Conservation (phyloP, 2,797 vertebrate genomes). For the Ctenopoma multispine region DNA sequence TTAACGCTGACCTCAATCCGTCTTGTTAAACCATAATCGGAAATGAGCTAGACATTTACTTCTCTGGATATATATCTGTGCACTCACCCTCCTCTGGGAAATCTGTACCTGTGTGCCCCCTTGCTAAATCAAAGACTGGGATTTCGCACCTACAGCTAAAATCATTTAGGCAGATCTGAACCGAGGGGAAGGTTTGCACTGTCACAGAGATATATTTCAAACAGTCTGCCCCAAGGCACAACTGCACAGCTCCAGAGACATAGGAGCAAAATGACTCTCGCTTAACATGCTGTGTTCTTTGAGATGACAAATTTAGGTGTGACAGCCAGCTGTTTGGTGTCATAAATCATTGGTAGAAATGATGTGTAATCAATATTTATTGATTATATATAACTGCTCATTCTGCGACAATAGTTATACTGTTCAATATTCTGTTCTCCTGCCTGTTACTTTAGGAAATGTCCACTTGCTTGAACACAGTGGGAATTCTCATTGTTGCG, state of each 20-base stretch:
- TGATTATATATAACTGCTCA: slow-evolving; percentile 34
- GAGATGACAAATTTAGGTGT: slow-evolving; percentile 54
- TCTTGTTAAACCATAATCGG: slow-evolving; percentile 81
- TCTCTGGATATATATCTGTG: slow-evolving; percentile 75
- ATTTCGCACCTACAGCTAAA: slow-evolving; percentile 77
- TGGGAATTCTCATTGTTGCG: slow-evolving; percentile 52
- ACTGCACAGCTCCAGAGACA: slow-evolving; percentile 58
- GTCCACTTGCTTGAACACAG: slow-evolving; percentile 63
- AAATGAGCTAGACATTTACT: slow-evolving; percentile 79
- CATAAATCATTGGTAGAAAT: slow-evolving; percentile 58
- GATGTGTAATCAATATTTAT: slow-evolving; percentile 63
- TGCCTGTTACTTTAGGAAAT: slow-evolving; percentile 71
- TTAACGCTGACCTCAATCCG: slow-evolving; percentile 78
- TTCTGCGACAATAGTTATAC: slow-evolving; percentile 43
- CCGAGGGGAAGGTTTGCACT: slow-evolving; percentile 60
- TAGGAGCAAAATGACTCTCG: slow-evolving; percentile 39
- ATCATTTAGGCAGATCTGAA: slow-evolving; percentile 75
- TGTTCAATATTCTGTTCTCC: slow-evolving; percentile 57
- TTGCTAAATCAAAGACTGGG: slow-evolving; percentile 78
- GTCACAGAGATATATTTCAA: slow-evolving; percentile 73
- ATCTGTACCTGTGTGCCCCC: slow-evolving; percentile 71
- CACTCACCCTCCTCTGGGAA: slow-evolving; percentile 72
- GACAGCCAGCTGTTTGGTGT: slow-evolving; percentile 47
- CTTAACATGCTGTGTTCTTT: slow-evolving; percentile 41
- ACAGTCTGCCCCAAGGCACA: slow-evolving; percentile 63